Percentiles rank a stretch among this genome's conserved stretches.
These are phyloP conservation scores for Perca schrenkii DNA, from an alignment of 2,113 vertebrate genomes.

Conservation along the genomic window DNA sequence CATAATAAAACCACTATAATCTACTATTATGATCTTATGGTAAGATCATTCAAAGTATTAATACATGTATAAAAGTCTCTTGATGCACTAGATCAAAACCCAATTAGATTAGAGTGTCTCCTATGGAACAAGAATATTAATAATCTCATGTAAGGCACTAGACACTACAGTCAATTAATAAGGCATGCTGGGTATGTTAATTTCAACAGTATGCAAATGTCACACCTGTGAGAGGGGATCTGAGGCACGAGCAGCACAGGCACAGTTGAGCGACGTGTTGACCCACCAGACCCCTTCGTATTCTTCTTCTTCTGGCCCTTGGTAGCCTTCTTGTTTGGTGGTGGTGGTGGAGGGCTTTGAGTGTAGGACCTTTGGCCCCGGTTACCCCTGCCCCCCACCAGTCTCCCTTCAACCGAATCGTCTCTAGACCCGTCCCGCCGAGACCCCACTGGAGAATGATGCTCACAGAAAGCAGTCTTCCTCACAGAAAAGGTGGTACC, in stretches of 20 bases:
- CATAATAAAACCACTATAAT: not conserved
- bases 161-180: not conserved
- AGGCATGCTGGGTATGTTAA: slow-evolving; percentile 13
- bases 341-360: slow-evolving; percentile 75
- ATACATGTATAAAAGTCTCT: not conserved
- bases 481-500: slow-evolving; percentile 97
- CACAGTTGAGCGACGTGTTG: slow-evolving; percentile 75
- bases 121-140: not conserved
- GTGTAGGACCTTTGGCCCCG: slow-evolving; percentile 84
- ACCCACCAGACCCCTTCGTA: slow-evolving; percentile 83
- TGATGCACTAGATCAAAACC: not conserved
- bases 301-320: slow-evolving; percentile 92
- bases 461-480: slow-evolving; percentile 96
- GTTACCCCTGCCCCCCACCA: slow-evolving; percentile 82
- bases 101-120: not conserved
- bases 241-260: slow-evolving; percentile 92
- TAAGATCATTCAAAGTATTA: not conserved
- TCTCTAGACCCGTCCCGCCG: slow-evolving; percentile 77
- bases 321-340: slow-evolving; percentile 76
- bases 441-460: slow-evolving; percentile 89
- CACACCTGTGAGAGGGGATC: slow-evolving; percentile 95
- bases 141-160: not conserved
- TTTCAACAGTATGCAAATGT: slow-evolving; percentile 12
- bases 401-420: slow-evolving; percentile 81
- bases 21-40: not conserved